Evolutionary conservation across 2,888 invertebrate species (phyloP).

Genomic region (Mythimna ferrago): DNA sequence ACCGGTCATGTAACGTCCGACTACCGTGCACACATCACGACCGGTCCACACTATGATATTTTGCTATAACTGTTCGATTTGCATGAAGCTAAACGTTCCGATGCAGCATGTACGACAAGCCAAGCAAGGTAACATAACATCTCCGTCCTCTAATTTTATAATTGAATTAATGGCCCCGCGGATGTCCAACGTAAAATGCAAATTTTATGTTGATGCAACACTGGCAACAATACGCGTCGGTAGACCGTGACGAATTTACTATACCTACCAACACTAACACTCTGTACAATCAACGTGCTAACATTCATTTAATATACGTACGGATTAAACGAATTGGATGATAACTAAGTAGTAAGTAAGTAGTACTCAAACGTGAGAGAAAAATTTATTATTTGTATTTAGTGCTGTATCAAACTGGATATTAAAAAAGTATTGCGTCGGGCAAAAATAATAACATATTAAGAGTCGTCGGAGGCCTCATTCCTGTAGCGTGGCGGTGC

Average conservation of each 20-base stretch:
- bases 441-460: constrained; percentile 68
- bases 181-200: constrained; percentile 85
- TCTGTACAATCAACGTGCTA: constrained; percentile 74
- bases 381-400: constrained; percentile 57
- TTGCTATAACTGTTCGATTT: constrained; percentile 68
- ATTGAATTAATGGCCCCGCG: constrained; percentile 83
- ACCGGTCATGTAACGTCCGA: constrained; percentile 72
- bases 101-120: constrained; percentile 61
- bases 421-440: constrained; percentile 55
- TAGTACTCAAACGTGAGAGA: constrained; percentile 29
- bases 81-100: constrained; percentile 67
- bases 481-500: constrained; percentile 82
- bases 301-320: constrained; percentile 76
- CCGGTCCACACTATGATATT: constrained; percentile 53
- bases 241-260: constrained; percentile 82
- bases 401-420: constrained; percentile 41
- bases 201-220: constrained; percentile 82
- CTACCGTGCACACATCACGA: constrained; percentile 58
- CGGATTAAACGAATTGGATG: constrained; percentile 54
- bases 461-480: constrained; percentile 75
- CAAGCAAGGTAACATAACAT: constrained; percentile 59
- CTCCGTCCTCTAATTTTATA: constrained; percentile 76
- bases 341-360: constrained; percentile 19
- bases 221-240: constrained; percentile 79
- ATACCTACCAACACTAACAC: constrained; percentile 72